Percentiles rank a stretch among this genome's conserved stretches.
phyloP scores from a whole-genome alignment of 1,140 invertebrate genomes.

The Delia radicum region DNA sequence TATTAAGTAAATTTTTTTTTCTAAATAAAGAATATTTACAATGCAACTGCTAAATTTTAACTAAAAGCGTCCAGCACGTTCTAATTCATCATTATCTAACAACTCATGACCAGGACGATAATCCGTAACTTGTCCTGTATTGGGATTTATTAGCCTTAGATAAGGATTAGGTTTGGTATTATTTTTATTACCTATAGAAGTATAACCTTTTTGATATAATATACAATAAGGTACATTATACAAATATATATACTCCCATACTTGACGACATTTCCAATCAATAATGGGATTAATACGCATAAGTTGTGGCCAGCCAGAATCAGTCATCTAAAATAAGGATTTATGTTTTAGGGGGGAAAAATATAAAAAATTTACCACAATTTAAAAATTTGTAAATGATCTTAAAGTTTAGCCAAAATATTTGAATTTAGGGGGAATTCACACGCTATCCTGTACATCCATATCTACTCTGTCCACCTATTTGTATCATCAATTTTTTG shows the following conservation, averaged over 20 bases:
- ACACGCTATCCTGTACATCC: too few species aligned
- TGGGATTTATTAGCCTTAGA: conserved; percentile 58
- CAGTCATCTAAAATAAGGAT: conserved; percentile 67
- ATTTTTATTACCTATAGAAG: conserved; percentile 77
- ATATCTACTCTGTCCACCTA: too few species aligned
- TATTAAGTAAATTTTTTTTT: neutral
- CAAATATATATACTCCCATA: conserved; percentile 84
- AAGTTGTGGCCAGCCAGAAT: conserved; percentile 82
- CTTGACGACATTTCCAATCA: conserved; percentile 84
- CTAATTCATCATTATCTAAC: conserved; percentile 54
- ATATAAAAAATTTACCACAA: too few species aligned
- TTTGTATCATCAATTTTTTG: too few species aligned
- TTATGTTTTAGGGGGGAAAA: neutral
- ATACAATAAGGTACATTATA: conserved; percentile 83
- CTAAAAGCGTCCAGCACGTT: conserved; percentile 26
- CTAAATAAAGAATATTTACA: neutral
- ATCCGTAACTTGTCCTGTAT: conserved; percentile 4
- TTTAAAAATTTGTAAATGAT: too few species aligned
- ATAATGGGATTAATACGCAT: conserved; percentile 86
- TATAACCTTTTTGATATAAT: conserved; percentile 88
- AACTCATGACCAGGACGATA: conserved; percentile 82
- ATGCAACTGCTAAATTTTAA: neutral
- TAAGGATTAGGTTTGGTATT: conserved; percentile 81
- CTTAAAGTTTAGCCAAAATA: too few species aligned
- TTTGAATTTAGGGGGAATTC: too few species aligned